Percentiles rank a stretch among this genome's conserved stretches.
phyloP scores from a whole-genome alignment of 1,140 invertebrate species.

The Ptiloglossa arizonensis region DNA sequence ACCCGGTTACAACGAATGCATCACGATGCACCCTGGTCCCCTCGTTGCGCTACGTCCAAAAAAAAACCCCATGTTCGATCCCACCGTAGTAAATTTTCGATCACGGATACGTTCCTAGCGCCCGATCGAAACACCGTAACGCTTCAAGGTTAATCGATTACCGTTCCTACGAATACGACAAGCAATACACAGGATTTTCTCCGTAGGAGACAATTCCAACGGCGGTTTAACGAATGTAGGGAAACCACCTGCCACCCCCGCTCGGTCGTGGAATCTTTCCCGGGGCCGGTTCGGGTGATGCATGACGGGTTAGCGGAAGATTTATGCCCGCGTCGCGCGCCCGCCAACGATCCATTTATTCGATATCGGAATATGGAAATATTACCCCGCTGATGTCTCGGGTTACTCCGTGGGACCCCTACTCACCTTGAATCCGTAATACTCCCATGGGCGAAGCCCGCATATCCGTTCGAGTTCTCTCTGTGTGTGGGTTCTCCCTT shows the following conservation, averaged over 20 bases:
- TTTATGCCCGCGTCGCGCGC: constrained; percentile 74
- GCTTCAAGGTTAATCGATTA: no score
- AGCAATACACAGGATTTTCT: no score
- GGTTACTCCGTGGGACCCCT: constrained; percentile 69
- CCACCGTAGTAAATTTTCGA: no score
- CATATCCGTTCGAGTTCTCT: constrained; percentile 59
- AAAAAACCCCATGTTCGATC: no score
- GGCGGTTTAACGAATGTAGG: background rate
- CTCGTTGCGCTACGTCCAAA: no score
- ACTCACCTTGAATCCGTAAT: constrained; percentile 78
- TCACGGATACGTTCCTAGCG: no score
- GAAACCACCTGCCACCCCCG: constrained; percentile 54
- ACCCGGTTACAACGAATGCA: no score
- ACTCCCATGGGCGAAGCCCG: constrained; percentile 72
- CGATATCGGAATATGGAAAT: constrained; percentile 79
- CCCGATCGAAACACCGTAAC: no score
- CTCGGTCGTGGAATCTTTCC: constrained; percentile 42
- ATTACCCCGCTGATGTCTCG: constrained; percentile 76
- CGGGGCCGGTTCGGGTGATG: constrained; percentile 69
- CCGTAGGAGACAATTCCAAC: background rate
- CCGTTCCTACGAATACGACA: no score
- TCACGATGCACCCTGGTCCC: no score
- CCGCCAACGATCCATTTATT: constrained; percentile 78
- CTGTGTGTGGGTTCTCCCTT: background rate
- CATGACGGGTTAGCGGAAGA: constrained; percentile 72